Evolutionary conservation across 2,888 invertebrate species (phyloP).

Genomic region (Colletes collaris): DNA sequence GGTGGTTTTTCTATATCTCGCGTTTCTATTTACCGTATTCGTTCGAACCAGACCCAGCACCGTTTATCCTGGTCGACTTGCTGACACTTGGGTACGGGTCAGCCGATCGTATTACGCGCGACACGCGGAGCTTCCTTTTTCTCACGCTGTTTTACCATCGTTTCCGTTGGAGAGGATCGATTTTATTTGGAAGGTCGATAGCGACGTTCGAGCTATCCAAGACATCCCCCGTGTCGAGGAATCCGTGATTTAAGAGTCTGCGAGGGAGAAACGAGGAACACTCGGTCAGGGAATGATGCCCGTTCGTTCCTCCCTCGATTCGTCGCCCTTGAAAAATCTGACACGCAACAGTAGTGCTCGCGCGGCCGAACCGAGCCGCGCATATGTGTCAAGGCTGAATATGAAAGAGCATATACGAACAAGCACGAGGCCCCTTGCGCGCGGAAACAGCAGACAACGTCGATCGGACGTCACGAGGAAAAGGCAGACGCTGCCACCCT

Average conservation of each 20-base stretch:
- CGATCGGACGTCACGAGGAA: constrained; percentile 42
- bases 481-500: not conserved
- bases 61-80: no score
- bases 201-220: constrained; percentile 9
- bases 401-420: constrained; percentile 9
- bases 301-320: constrained; percentile 31
- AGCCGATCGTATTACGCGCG: no score
- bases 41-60: not conserved
- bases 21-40: not conserved
- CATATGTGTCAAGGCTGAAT: constrained; percentile 58
- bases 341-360: not conserved
- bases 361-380: constrained; percentile 6
- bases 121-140: not conserved
- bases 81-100: no score
- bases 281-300: constrained; percentile 1
- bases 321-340: constrained; percentile 33
- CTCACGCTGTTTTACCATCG: not conserved
- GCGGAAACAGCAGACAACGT: constrained; percentile 43
- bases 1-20: not conserved
- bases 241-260: constrained; percentile 14
- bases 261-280: not conserved
- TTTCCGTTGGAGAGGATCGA: not conserved
- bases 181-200: constrained; percentile 13
- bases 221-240: not conserved
- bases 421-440: constrained; percentile 18